Evolutionary conservation across 2,797 vertebrate species (phyloP).

Genomic region (Peromyscus eremicus): DNA sequence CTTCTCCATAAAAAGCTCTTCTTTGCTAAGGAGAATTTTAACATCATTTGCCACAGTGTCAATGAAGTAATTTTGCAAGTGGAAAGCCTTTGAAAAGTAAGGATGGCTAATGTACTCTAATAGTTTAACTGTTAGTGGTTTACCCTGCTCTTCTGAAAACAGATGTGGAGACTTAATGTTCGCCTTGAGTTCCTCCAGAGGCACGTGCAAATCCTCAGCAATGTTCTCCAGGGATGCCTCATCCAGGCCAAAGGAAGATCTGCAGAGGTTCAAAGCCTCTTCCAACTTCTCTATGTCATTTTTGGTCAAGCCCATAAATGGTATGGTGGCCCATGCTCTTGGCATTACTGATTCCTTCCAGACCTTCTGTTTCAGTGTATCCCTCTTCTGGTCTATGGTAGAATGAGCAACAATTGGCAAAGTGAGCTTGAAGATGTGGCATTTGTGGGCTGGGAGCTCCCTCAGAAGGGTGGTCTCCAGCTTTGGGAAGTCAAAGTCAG

Average conservation of each 20-base stretch:
- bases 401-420: conserved; percentile 34
- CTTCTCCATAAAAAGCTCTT: neutral
- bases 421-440: conserved; percentile 73
- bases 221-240: conserved; percentile 78
- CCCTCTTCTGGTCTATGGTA: conserved; percentile 53
- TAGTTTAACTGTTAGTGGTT: neutral
- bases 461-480: conserved; percentile 79
- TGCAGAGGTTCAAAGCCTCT: conserved; percentile 64
- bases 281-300: conserved; percentile 69
- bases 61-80: conserved; percentile 55
- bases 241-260: conserved; percentile 82
- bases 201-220: conserved; percentile 63
- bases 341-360: conserved; percentile 62
- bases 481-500: conserved; percentile 80
- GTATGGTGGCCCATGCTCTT: neutral
- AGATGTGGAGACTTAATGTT: conserved; percentile 75
- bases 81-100: conserved; percentile 51
- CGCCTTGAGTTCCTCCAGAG: conserved; percentile 76
- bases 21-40: conserved; percentile 18
- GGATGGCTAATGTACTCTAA: neutral
- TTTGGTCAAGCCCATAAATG: conserved; percentile 59
- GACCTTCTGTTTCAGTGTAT: conserved; percentile 60
- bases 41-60: conserved; percentile 45
- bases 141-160: neutral
- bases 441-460: conserved; percentile 83